Percentiles rank a stretch among this genome's conserved stretches.
Evolutionary conservation across 2,113 vertebrate genomes (phyloP).

Genomic region (Montifringilla adamsi): DNA sequence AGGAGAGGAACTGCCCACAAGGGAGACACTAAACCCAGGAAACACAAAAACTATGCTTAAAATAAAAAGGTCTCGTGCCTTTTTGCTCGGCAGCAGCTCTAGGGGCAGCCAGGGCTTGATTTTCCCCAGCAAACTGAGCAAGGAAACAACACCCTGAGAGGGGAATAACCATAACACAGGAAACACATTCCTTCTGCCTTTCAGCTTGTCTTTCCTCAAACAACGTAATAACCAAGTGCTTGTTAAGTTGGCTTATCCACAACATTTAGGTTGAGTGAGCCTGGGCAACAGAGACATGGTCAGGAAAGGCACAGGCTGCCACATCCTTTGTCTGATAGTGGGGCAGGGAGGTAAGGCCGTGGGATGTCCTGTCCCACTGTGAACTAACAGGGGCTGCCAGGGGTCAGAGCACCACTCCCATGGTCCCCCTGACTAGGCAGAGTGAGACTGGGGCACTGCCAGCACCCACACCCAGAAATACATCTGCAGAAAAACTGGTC

Average conservation of each 20-base stretch:
- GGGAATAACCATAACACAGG: background rate
- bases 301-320: background rate
- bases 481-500: background rate
- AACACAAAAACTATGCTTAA: background rate
- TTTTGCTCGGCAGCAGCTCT: background rate
- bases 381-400: rapidly evolving
- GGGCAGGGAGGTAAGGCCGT: rapidly evolving
- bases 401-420: rapidly evolving
- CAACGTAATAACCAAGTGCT: rapidly evolving
- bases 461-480: background rate
- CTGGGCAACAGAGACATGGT: background rate
- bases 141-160: background rate
- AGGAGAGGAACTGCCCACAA: background rate
- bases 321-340: rapidly evolving
- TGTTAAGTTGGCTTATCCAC: background rate
- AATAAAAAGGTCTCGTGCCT: background rate
- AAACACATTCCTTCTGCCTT: background rate
- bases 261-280: background rate
- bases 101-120: background rate
- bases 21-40: background rate
- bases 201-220: background rate
- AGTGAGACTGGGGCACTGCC: rapidly evolving
- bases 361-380: background rate
- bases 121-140: rapidly evolving
- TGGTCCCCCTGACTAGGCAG: background rate